Base-by-base conservation (phyloP, 2,888 invertebrate species). In the Thecocarcelia acutangulata region DNA sequence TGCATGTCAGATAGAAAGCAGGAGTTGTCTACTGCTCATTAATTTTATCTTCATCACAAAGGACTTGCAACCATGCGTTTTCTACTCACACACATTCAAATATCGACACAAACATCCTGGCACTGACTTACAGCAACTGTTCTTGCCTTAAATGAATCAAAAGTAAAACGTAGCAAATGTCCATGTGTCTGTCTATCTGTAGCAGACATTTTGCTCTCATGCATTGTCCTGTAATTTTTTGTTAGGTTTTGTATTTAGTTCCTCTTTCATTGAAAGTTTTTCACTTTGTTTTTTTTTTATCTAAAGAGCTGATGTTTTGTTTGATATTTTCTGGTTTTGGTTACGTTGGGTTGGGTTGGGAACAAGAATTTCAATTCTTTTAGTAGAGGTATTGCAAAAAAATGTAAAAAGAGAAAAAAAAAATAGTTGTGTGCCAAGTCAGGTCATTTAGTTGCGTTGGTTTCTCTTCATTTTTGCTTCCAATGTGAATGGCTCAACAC, bases 361-460 rank as follows among this genome's bases (percentile, higher is more conserved):
- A 37, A 21, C 50, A 48, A 33, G 17, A 58, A 6, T 33, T 50
- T 68, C 44, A 42, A 59, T 64, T 77, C 64, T 21, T 63, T n/a
- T 28, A 37, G 15, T 58, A 59, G 66, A 78, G 78, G 70, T 72
- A 72, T 78, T 78, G 72, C 59, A 66, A 19, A 48, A 28, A 64
- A 50, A 2, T 1, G 5, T 44, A 17, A n/a, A 40, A 48, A 72
- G 9, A 15, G 9, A 28, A 17, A 48, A 56, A 58, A 52, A 52
- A 61, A 33, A 48, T 37, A 44, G 19, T 48, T 64, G 58, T 59
- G 19, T 79, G 66, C 72, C 66, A 59, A 68, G 66, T 79, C 72
- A 66, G 78, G 78, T 79, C 66, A 79, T 79, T 61, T 79, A 19
- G 59, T 79, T 79, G 72, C 59, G 40, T 69, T 69, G 61, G 54